Evolutionary conservation across 2,888 invertebrate genomes (phyloP).

Genomic region (Hofmannophila pseudospretella): DNA sequence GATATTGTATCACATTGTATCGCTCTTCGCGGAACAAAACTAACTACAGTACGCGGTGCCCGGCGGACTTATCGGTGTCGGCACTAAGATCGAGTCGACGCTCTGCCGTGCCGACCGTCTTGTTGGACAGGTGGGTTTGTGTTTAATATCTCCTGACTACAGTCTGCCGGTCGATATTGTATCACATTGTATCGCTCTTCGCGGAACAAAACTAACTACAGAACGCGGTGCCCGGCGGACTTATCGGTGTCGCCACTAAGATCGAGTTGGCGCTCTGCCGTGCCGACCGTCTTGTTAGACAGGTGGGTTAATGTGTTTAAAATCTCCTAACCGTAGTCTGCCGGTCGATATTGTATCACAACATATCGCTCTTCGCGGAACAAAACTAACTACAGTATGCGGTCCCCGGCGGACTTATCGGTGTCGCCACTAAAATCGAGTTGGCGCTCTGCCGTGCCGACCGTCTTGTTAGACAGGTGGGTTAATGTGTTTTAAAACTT

Average conservation of each 20-base stretch:
- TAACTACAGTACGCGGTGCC: conserved; percentile 99
- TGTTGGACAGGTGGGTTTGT: conserved; percentile 93
- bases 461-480: conserved; percentile 95
- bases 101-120: conserved; percentile 98
- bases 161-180: conserved; percentile 97
- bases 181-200: conserved; percentile 96
- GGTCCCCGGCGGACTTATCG: conserved; percentile 99
- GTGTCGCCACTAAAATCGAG: conserved; percentile 99
- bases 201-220: conserved; percentile 99
- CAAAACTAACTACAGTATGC: conserved; percentile 99
- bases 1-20: conserved; percentile 97
- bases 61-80: conserved; percentile 99
- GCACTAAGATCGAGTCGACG: conserved; percentile 99
- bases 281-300: conserved; percentile 98
- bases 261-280: conserved; percentile 99
- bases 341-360: conserved; percentile 96
- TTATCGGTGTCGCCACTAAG: conserved; percentile 99
- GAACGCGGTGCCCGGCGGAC: conserved; percentile 99
- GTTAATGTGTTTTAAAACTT: not conserved
- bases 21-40: conserved; percentile 98
- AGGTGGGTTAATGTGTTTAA: conserved; percentile 59
- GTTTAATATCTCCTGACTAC: too few species aligned
- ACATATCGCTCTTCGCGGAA: conserved; percentile 98
- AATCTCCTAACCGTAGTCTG: too few species aligned
- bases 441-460: conserved; percentile 99